phyloP scores from a whole-genome alignment of 2,113 vertebrate species.

The Sebastes fasciatus region DNA sequence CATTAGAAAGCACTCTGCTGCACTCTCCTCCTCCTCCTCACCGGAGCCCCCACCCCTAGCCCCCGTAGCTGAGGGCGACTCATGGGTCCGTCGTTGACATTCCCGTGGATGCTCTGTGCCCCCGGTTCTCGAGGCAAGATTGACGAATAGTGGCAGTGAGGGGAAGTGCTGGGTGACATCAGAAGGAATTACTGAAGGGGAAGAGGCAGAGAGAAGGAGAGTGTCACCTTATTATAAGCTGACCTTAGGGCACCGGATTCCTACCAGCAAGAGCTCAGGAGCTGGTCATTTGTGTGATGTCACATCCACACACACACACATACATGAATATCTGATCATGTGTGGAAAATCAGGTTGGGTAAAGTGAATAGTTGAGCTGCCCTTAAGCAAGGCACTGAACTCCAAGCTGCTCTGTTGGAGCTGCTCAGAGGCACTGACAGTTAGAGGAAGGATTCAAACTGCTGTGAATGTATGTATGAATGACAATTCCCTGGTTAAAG shows the following conservation, averaged over 20 bases:
- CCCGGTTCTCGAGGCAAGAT: slow-evolving; percentile 47
- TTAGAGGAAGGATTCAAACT: not conserved
- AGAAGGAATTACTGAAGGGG: slow-evolving; percentile 67
- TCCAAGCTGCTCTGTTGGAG: not conserved
- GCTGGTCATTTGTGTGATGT: slow-evolving; percentile 32
- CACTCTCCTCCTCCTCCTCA: slow-evolving; percentile 16
- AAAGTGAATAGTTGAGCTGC: slow-evolving; percentile 38
- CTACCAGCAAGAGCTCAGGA: slow-evolving; percentile 29
- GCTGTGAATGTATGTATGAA: not conserved
- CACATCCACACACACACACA: slow-evolving; percentile 19
- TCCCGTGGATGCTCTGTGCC: slow-evolving; percentile 46
- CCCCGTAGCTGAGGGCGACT: slow-evolving; percentile 55
- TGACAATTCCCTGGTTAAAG: not conserved
- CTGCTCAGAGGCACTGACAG: not conserved
- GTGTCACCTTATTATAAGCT: slow-evolving; percentile 78
- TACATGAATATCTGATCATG: not conserved
- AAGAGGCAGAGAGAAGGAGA: slow-evolving; percentile 59
- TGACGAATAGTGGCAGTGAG: slow-evolving; percentile 25
- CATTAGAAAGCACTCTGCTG: slow-evolving; percentile 49
- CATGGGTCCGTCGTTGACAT: slow-evolving; percentile 62
- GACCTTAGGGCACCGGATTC: slow-evolving; percentile 62
- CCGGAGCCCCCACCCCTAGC: slow-evolving; percentile 15
- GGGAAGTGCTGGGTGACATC: slow-evolving; percentile 55
- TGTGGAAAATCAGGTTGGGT: slow-evolving; percentile 2
- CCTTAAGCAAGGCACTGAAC: slow-evolving; percentile 42